phyloP scores from a whole-genome alignment of 35 echinoderm and acorn worm genomes.

The Hemicentrotus pulcherrimus region DNA sequence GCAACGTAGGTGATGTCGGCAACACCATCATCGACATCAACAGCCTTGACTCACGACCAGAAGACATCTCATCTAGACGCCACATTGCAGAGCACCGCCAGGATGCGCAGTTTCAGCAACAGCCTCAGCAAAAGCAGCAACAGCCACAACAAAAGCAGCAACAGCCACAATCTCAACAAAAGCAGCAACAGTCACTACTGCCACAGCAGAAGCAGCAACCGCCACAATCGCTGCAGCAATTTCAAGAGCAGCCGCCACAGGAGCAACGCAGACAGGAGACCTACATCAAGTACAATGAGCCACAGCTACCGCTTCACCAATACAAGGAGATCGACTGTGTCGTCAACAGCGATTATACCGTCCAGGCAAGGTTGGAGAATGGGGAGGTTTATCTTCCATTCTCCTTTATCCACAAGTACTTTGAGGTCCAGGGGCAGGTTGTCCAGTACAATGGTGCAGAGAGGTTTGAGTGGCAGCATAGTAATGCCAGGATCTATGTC shows the following conservation, averaged over 20 bases:
- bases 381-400: conserved; percentile 92
- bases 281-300: conserved; percentile 25
- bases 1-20: conserved; percentile 19
- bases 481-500: conserved; percentile 79
- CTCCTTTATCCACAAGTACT: conserved; percentile 93
- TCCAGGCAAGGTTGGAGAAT: conserved; percentile 78
- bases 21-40: not conserved
- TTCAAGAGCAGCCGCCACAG: conserved; percentile 25
- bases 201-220: not conserved
- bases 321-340: conserved; percentile 97
- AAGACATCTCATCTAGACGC: conserved; percentile 22
- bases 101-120: not conserved
- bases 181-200: not conserved
- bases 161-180: not conserved
- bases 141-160: not conserved
- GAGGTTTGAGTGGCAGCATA: conserved; percentile 98
- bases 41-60: conserved; percentile 26
- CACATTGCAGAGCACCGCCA: conserved; percentile 33
- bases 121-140: not conserved
- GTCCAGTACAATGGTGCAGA: conserved; percentile 90
- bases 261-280: not conserved
- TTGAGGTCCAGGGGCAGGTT: conserved; percentile 91
- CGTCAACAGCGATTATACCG: conserved; percentile 89
- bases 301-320: not conserved
- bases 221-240: not conserved